phyloP scores from a whole-genome alignment of 2,113 vertebrate species.

The Pontoporia blainvillei region DNA sequence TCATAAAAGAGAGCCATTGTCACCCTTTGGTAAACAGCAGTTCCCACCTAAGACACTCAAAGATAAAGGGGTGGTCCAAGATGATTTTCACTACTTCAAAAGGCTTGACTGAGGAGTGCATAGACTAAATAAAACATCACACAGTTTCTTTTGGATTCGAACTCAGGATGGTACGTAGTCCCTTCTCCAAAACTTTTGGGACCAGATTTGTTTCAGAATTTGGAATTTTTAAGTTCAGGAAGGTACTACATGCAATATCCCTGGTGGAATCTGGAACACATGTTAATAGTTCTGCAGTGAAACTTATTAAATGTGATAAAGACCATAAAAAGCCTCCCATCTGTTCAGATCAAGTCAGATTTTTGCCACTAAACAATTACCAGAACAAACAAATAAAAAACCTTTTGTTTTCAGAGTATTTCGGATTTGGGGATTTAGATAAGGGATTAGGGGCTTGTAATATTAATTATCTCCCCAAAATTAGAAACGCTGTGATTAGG shows the following conservation, averaged over 20 bases:
- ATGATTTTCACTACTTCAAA: neutral
- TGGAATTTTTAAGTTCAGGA: neutral
- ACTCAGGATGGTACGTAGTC: neutral
- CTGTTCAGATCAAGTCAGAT: neutral
- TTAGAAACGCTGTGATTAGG: neutral
- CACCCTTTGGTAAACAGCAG: neutral
- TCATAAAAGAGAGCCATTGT: neutral
- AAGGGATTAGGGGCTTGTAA: neutral
- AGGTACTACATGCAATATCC: neutral
- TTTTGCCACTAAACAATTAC: constrained; percentile 5
- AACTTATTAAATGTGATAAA: neutral
- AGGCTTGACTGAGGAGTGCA: neutral
- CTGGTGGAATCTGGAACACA: neutral
- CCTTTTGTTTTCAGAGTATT: neutral
- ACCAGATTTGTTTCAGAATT: neutral
- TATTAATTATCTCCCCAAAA: neutral
- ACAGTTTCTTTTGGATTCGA: neutral
- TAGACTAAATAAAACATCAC: neutral
- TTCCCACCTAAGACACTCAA: neutral
- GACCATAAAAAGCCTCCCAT: neutral
- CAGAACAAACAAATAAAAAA: neutral
- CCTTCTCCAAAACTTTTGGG: neutral
- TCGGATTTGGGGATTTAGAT: neutral
- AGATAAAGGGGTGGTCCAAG: neutral
- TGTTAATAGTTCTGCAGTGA: neutral